Evolutionary conservation across 2,113 vertebrate genomes (phyloP).

Genomic region (Chlorodrepanis virens): DNA sequence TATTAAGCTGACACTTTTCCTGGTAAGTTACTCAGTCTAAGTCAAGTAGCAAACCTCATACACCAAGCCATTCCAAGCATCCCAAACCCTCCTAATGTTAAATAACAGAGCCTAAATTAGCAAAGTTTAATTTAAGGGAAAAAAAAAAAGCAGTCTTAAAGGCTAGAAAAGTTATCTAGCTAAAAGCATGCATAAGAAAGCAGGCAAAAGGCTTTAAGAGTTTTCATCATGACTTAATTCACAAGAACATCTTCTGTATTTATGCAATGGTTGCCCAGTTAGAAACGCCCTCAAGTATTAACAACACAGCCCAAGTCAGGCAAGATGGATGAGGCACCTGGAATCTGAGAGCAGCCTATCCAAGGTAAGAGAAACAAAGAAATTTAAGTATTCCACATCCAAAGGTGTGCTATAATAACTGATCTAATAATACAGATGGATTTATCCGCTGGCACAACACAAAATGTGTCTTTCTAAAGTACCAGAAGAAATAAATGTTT

Average conservation of each 20-base stretch:
- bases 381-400: background rate
- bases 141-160: background rate
- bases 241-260: background rate
- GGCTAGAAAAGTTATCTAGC: background rate
- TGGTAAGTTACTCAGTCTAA: background rate
- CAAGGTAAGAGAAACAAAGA: background rate
- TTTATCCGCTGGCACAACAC: background rate
- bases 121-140: background rate
- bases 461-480: background rate
- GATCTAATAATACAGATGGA: background rate
- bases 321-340: background rate
- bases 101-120: background rate
- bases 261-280: background rate
- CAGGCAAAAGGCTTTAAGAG: background rate
- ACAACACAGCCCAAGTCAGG: background rate
- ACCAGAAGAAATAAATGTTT: background rate
- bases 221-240: background rate
- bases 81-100: background rate
- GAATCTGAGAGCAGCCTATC: background rate
- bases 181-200: background rate
- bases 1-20: background rate
- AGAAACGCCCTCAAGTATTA: background rate
- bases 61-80: background rate
- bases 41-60: background rate
- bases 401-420: background rate